Evolutionary conservation across 2,888 invertebrate genomes (phyloP).

Genomic region (Lepeophtheirus nordmannii): DNA sequence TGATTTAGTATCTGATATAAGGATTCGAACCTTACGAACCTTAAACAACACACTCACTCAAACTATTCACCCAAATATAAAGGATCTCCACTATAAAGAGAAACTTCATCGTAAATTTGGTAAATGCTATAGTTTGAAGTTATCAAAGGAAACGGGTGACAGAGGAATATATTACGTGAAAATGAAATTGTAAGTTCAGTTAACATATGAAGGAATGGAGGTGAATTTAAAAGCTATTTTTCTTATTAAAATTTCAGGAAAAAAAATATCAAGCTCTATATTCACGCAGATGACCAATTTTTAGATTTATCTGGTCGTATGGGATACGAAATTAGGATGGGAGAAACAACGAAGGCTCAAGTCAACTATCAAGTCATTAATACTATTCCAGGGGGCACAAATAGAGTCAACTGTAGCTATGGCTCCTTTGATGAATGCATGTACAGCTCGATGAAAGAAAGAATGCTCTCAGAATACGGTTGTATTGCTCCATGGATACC

Average conservation of each 20-base stretch:
- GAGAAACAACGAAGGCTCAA: conserved; percentile 5
- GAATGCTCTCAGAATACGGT: not conserved
- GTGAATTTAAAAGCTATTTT: not conserved
- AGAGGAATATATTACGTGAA: conserved; percentile 18
- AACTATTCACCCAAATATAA: not conserved
- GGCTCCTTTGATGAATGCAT: not conserved
- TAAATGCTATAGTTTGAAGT: conserved; percentile 3
- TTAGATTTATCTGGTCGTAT: conserved; percentile 20
- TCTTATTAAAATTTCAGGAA: not conserved
- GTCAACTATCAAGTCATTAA: conserved; percentile 6
- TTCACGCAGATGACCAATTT: conserved; percentile 16
- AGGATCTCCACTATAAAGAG: not conserved
- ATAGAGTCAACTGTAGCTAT: not conserved
- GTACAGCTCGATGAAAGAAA: not conserved
- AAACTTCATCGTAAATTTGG: conserved; percentile 18
- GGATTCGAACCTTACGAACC: not conserved
- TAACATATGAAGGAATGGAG: too few species aligned
- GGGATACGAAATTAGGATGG: conserved; percentile 5
- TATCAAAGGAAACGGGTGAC: not conserved
- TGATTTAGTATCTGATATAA: not conserved
- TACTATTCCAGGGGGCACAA: not conserved
- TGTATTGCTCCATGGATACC: not conserved
- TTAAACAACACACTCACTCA: not conserved
- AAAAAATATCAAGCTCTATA: conserved; percentile 4
- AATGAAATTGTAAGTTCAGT: conserved; percentile 7